Base-by-base conservation (phyloP, 30 jellyfish, hydroid and myxozoan species). In the Catostylus mosaicus region DNA sequence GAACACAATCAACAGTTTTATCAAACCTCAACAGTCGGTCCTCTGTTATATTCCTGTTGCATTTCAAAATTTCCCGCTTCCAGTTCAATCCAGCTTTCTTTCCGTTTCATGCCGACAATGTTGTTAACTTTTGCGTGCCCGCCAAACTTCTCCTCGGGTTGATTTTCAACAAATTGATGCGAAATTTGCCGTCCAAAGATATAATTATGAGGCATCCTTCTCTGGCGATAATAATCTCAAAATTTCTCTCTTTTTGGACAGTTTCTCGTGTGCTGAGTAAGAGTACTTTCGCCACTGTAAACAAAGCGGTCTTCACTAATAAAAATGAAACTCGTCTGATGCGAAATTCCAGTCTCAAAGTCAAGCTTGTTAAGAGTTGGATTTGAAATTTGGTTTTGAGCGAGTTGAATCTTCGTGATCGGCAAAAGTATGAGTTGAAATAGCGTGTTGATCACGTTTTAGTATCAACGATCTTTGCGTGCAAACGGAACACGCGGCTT, bases 61-160 rank as follows among this genome's bases (percentile, higher is more conserved):
- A 74, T 50, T 74, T 74, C 85, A 74, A 74, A 74, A 74, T 74
- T 74, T 74, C 85, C 85, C 85, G 85, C 76, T 63, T 35, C 72
- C 23, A 22, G 43, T 3, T 52, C 73, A 16, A 1, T 14, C 85
- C 85, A 73, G 48, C 27, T 27, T 30, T 73, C 73, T 34, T 73
- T 73, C 61, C 85, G 85, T 40, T 74, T 74, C 85, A 74, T 54
- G 32, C 85, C 85, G 75, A 54, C 38, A 23, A 10, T 14, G 32
- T 30, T 57, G 33, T 11, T 50, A 23, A 22, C 1, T 6, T 48
- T 45, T 19, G 62, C 26, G 2, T 80, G 78, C 75, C 84, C 90
- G 40, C 63, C 77, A 80, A 66, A 80, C 29, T 34, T 34, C 32
- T 67, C 66, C 8, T 52, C 47, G 14, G 47, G 48, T n/a, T 46